Evolutionary conservation across 2,888 invertebrate genomes (phyloP).

Genomic region (Sinhomidia bicolor): DNA sequence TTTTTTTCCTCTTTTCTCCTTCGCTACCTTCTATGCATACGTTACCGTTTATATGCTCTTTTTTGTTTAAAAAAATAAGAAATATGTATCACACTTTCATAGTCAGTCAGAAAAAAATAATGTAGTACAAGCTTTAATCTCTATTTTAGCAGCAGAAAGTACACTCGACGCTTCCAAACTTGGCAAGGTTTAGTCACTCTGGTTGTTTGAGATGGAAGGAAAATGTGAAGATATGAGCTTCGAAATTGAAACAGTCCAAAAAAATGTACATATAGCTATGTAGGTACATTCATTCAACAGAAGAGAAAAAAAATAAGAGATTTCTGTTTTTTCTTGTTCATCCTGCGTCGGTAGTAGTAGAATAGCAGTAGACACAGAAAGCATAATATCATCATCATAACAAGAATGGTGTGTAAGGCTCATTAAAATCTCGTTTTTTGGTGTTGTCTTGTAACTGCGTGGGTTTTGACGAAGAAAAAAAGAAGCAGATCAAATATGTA

Average conservation of each 20-base stretch:
- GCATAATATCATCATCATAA: neutral
- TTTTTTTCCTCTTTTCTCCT: neutral
- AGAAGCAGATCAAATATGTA: neutral
- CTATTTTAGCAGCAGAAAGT: conserved; percentile 52
- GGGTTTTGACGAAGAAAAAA: conserved; percentile 48
- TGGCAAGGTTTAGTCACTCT: conserved; percentile 31
- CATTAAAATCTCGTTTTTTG: conserved; percentile 73
- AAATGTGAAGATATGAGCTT: conserved; percentile 23
- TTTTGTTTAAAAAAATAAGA: conserved; percentile 7
- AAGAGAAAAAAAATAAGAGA: conserved; percentile 6
- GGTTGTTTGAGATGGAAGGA: neutral
- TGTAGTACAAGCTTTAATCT: conserved; percentile 71
- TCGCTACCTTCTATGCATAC: neutral
- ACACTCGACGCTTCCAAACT: conserved; percentile 62
- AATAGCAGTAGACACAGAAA: neutral
- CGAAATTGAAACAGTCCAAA: conserved; percentile 43
- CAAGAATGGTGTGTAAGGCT: conserved; percentile 56
- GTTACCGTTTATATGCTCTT: neutral
- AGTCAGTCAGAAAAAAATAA: conserved; percentile 41
- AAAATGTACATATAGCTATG: neutral
- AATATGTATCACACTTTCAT: conserved; percentile 48
- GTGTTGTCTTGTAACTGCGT: conserved; percentile 63
- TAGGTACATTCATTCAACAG: neutral
- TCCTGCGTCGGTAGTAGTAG: conserved; percentile 32
- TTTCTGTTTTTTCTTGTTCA: neutral